A percentile compares a stretch with the other conserved stretches of the same genome.
Evolutionary conservation across 2,888 invertebrate genomes (phyloP).

Genomic region (Myopa testacea): DNA sequence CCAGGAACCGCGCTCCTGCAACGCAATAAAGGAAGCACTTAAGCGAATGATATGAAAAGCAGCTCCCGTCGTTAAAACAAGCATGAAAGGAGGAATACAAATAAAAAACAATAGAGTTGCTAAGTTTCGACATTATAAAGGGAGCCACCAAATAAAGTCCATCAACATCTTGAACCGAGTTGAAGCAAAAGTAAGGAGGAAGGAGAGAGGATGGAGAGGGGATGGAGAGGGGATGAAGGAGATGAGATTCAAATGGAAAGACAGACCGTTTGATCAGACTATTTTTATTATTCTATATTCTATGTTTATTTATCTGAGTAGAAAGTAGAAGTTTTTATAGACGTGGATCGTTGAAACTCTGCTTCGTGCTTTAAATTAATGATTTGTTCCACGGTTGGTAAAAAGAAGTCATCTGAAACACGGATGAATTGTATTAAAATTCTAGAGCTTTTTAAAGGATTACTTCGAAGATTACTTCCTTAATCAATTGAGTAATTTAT

Average conservation of each 20-base stretch:
- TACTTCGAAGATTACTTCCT: too few relatives aligned
- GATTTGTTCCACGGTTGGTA: neutral
- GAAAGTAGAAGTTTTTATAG: too few relatives aligned
- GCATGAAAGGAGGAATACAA: neutral
- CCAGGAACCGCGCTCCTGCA: neutral
- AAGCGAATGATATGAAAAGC: conserved; percentile 29
- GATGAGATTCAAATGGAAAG: neutral
- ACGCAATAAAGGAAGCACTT: conserved; percentile 25
- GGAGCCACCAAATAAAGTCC: neutral
- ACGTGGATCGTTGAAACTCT: neutral
- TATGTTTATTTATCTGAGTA: neutral
- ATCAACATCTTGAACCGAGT: neutral
- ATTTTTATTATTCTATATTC: neutral
- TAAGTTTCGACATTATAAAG: neutral
- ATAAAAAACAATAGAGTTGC: neutral
- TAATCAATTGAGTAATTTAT: too few relatives aligned
- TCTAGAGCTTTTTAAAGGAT: too few relatives aligned
- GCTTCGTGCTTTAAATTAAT: neutral
- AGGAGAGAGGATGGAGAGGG: neutral
- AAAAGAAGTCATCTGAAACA: too few relatives aligned
- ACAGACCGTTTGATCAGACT: neutral
- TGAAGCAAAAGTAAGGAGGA: neutral
- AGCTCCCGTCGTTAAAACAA: neutral
- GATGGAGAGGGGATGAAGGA: neutral
- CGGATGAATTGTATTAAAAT: too few relatives aligned